Evolutionary conservation across 2,888 invertebrate species (phyloP).

Genomic region (Steinernema hermaphroditum): DNA sequence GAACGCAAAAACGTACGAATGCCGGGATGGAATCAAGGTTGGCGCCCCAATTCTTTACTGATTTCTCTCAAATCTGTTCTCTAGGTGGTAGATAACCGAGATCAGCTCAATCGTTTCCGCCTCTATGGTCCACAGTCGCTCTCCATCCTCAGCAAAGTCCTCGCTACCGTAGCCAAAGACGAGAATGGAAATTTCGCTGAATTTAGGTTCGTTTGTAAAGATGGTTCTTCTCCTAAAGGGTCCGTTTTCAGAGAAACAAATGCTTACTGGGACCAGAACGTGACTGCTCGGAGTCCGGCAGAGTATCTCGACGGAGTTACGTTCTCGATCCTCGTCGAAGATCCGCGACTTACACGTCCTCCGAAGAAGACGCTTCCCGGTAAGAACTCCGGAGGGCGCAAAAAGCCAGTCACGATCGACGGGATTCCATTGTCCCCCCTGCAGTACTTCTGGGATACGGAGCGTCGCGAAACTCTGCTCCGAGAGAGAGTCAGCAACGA

Average conservation of each 20-base stretch:
- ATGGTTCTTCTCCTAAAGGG: no score
- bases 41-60: no score
- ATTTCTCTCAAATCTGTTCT: slow-evolving; percentile 9
- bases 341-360: slow-evolving; percentile 44
- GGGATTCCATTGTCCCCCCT: neutral
- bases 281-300: neutral
- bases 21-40: slow-evolving; percentile 9
- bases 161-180: slow-evolving; percentile 15
- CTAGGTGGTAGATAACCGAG: slow-evolving; percentile 46
- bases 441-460: neutral
- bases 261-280: neutral
- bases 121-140: slow-evolving; percentile 45
- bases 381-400: neutral
- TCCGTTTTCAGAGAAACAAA: slow-evolving; percentile 6
- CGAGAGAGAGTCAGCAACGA: slow-evolving; percentile 28
- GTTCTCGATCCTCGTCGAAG: slow-evolving; percentile 52
- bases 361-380: slow-evolving; percentile 18
- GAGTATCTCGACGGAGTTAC: neutral
- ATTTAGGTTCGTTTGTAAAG: slow-evolving; percentile 16
- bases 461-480: neutral
- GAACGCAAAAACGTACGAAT: slow-evolving; percentile 8
- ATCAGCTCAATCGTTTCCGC: slow-evolving; percentile 46
- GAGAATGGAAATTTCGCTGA: neutral
- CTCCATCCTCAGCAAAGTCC: slow-evolving; percentile 32
- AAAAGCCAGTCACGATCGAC: neutral